These are phyloP conservation scores for Chrysolina americana DNA, from an alignment of 2,888 invertebrate species.

Conservation along the genomic window DNA sequence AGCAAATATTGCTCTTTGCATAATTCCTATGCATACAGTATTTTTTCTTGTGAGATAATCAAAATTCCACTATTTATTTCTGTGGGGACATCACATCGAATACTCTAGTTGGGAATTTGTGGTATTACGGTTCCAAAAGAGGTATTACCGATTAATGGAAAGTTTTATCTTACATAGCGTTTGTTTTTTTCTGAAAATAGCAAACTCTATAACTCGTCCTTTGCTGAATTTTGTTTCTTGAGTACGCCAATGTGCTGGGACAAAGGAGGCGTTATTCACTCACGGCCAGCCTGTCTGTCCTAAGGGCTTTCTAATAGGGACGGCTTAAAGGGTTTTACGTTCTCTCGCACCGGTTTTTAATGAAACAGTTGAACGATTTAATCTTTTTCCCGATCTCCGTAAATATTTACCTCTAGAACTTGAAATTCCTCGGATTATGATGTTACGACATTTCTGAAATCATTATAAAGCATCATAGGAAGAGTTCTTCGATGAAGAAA, in stretches of 20 bases:
- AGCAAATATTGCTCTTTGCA: no score
- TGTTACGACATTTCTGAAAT: neutral
- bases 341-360: neutral
- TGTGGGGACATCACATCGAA: no score
- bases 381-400: slow-evolving; percentile 12
- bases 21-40: no score
- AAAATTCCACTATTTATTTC: no score
- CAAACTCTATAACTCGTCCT: neutral
- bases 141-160: no score
- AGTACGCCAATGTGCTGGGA: slow-evolving; percentile 29
- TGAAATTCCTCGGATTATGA: neutral
- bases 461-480: no score
- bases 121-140: no score
- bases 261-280: slow-evolving; percentile 46
- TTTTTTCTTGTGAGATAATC: no score
- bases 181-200: neutral
- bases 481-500: neutral
- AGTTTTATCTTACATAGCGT: no score
- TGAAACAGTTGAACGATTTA: slow-evolving; percentile 19
- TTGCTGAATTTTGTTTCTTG: neutral
- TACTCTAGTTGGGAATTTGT: no score
- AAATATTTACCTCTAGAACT: slow-evolving; percentile 10
- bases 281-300: slow-evolving; percentile 39
- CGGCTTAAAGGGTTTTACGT: slow-evolving; percentile 22
- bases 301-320: slow-evolving; percentile 22